These are phyloP conservation scores for Pleuronectes platessa DNA, from an alignment of 2,113 vertebrate genomes.

Conservation along the genomic window DNA sequence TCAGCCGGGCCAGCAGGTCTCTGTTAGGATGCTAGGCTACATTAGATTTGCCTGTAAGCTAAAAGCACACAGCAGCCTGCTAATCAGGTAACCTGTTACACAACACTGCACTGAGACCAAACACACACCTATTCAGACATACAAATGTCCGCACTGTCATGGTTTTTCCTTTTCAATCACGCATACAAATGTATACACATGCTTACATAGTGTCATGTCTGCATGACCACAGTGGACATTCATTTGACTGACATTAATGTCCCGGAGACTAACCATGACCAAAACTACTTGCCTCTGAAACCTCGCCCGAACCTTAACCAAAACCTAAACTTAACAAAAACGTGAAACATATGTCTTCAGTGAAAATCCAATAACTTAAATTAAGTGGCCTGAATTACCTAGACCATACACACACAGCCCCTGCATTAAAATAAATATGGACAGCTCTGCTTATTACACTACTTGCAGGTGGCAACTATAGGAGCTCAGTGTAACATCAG, in stretches of 20 bases:
- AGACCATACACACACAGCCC: slow-evolving; percentile 1
- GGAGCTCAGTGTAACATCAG: neutral
- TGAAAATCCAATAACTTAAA: too few species aligned
- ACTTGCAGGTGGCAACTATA: slow-evolving; percentile 20
- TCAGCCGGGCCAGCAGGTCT: slow-evolving; percentile 33
- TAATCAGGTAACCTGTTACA: slow-evolving; percentile 74
- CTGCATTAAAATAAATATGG: slow-evolving; percentile 6
- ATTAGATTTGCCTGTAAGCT: slow-evolving; percentile 47
- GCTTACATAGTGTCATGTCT: too few species aligned
- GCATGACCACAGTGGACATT: too few species aligned
- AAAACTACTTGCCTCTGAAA: too few species aligned
- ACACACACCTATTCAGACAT: neutral
- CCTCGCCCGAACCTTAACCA: too few species aligned
- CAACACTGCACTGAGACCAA: slow-evolving; percentile 37
- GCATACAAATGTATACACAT: neutral
- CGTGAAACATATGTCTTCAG: too few species aligned
- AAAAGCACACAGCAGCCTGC: slow-evolving; percentile 38
- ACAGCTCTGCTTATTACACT: slow-evolving; percentile 9
- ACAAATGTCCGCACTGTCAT: neutral
- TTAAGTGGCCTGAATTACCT: too few species aligned
- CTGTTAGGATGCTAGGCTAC: slow-evolving; percentile 29
- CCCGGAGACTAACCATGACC: too few species aligned
- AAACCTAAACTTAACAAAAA: too few species aligned
- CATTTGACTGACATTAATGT: too few species aligned
- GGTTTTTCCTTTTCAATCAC: neutral